These are phyloP conservation scores for Aphelocoma californica DNA, from an alignment of 2,797 vertebrate species.

Conservation along the genomic window DNA sequence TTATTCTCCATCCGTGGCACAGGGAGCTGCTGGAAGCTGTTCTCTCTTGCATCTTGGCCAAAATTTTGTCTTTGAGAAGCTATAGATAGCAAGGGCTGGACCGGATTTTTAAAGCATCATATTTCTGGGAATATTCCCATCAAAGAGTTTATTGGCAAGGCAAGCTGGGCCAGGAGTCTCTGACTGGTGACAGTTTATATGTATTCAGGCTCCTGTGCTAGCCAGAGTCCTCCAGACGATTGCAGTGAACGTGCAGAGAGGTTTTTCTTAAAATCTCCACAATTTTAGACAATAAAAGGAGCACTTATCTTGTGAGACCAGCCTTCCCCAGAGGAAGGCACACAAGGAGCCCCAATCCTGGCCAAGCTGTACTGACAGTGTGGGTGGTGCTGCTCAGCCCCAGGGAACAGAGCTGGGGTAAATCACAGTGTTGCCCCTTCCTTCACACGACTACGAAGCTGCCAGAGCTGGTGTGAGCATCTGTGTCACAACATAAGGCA, in stretches of 20 bases:
- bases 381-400: accelerated
- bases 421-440: accelerated
- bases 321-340: not conserved
- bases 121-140: conserved; percentile 45
- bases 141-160: not conserved
- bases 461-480: not conserved
- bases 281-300: not conserved
- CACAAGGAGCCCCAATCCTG: not conserved
- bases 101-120: not conserved
- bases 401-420: not conserved
- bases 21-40: not conserved
- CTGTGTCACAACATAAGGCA: not conserved
- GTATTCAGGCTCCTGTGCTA: not conserved
- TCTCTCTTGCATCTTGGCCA: not conserved
- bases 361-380: accelerated
- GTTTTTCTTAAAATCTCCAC: not conserved
- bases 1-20: not conserved
- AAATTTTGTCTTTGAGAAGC: not conserved
- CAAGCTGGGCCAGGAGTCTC: not conserved
- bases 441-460: accelerated
- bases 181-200: not conserved
- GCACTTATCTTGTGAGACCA: accelerated
- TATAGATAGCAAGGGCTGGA: conserved; percentile 1
- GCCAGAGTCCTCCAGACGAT: not conserved
- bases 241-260: not conserved